phyloP scores from a whole-genome alignment of 2,888 invertebrate species.

The Cheilosia scutellata region DNA sequence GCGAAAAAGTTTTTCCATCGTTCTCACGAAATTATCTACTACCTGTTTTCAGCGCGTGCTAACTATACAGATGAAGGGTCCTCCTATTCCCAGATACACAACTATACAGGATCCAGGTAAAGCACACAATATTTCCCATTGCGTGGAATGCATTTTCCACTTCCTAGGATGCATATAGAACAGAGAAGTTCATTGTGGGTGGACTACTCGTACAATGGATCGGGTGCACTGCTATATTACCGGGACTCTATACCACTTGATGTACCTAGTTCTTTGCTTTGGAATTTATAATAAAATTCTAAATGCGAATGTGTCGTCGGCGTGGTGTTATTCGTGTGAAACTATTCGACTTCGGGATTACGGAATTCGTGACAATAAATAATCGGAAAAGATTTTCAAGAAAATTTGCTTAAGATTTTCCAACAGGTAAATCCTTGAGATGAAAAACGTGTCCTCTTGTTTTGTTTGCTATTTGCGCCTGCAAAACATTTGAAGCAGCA shows the following conservation, averaged over 20 bases:
- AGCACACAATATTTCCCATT: slow-evolving; percentile 44
- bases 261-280: slow-evolving; percentile 48
- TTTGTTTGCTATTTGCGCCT: slow-evolving; percentile 38
- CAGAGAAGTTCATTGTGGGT: not conserved
- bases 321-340: slow-evolving; percentile 69
- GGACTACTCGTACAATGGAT: not conserved
- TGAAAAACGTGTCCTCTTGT: slow-evolving; percentile 58
- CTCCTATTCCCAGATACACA: not conserved
- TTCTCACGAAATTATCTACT: slow-evolving; percentile 22
- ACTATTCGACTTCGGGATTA: slow-evolving; percentile 74
- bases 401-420: slow-evolving; percentile 65
- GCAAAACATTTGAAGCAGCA: not conserved
- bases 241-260: slow-evolving; percentile 10
- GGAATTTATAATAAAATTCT: slow-evolving; percentile 58
- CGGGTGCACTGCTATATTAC: not conserved
- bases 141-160: slow-evolving; percentile 49
- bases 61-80: slow-evolving; percentile 10
- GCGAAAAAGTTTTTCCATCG: slow-evolving; percentile 37
- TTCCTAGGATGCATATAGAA: slow-evolving; percentile 19
- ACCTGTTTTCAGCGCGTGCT: slow-evolving; percentile 21
- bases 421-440: slow-evolving; percentile 64
- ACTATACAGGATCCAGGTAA: slow-evolving; percentile 42
- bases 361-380: slow-evolving; percentile 75
- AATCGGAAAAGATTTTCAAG: slow-evolving; percentile 66
- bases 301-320: slow-evolving; percentile 47